Percentiles rank a stretch among this genome's conserved stretches.
Conservation (phyloP, 2,113 vertebrate species). For the Atherinomorus stipes region DNA sequence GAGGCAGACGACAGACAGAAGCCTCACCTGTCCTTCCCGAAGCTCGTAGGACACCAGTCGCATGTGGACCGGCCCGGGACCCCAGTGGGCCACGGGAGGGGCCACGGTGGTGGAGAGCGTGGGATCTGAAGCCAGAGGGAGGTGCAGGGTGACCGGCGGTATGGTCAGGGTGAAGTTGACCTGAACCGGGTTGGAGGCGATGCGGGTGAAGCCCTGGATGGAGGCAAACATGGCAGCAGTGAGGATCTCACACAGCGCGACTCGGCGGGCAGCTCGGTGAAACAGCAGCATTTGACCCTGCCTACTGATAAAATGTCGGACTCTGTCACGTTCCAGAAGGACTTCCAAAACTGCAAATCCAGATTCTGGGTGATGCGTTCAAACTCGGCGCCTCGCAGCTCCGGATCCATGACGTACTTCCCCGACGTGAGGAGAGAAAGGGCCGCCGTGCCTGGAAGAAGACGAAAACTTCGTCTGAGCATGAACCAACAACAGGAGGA, state of each 20-base stretch:
- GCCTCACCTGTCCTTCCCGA: conserved; percentile 87
- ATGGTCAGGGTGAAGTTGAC: conserved; percentile 86
- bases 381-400: conserved; percentile 88
- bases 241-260: neutral
- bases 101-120: conserved; percentile 80
- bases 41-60: conserved; percentile 89
- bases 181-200: conserved; percentile 84
- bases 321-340: conserved; percentile 94
- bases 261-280: neutral
- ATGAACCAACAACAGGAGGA: neutral
- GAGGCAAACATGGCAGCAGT: neutral
- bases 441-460: conserved; percentile 84
- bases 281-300: conserved; percentile 25
- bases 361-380: conserved; percentile 92
- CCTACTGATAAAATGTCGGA: conserved; percentile 88
- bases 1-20: no score
- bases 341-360: conserved; percentile 92
- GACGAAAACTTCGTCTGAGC: neutral
- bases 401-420: conserved; percentile 90
- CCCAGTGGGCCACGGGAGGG: conserved; percentile 88
- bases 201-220: conserved; percentile 85
- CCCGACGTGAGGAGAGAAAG: conserved; percentile 91
- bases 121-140: conserved; percentile 86
- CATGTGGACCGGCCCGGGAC: conserved; percentile 86
- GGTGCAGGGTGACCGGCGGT: conserved; percentile 82